These are phyloP conservation scores for Scaptomyza graminum DNA, from an alignment of 1,140 invertebrate genomes.

Conservation along the genomic window DNA sequence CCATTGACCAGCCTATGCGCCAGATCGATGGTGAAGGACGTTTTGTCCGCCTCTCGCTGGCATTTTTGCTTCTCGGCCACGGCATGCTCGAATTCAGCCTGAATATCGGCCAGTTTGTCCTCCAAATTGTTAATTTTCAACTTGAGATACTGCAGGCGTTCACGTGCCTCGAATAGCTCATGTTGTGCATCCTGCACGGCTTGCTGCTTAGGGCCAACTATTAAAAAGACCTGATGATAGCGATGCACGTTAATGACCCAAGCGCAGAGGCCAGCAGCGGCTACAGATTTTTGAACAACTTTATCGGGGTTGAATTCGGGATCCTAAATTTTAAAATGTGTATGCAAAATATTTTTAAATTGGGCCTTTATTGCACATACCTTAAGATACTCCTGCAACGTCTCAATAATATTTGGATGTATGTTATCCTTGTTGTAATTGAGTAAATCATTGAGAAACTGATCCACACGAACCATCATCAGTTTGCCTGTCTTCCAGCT, in stretches of 20 bases:
- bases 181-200: constrained; percentile 92
- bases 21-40: constrained; percentile 93
- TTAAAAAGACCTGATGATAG: constrained; percentile 96
- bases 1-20: constrained; percentile 97
- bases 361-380: constrained; percentile 18
- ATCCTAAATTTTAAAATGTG: constrained; percentile 84
- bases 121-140: constrained; percentile 89
- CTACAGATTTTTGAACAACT: constrained; percentile 93
- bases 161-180: constrained; percentile 93
- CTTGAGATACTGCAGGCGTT: constrained; percentile 91
- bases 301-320: constrained; percentile 95
- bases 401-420: constrained; percentile 93
- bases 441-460: constrained; percentile 93
- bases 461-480: constrained; percentile 88
- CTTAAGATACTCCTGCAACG: constrained; percentile 85
- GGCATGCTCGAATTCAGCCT: constrained; percentile 93
- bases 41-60: constrained; percentile 93
- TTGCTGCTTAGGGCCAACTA: constrained; percentile 95
- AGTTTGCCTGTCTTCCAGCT: constrained; percentile 97
- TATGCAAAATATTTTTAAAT: background rate
- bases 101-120: constrained; percentile 89
- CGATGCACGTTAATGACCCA: constrained; percentile 97
- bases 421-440: constrained; percentile 98
- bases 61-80: constrained; percentile 94
- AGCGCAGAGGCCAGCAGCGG: constrained; percentile 95